Base-by-base conservation (phyloP, 2,888 invertebrate genomes). In the Drosophila ezoana region DNA sequence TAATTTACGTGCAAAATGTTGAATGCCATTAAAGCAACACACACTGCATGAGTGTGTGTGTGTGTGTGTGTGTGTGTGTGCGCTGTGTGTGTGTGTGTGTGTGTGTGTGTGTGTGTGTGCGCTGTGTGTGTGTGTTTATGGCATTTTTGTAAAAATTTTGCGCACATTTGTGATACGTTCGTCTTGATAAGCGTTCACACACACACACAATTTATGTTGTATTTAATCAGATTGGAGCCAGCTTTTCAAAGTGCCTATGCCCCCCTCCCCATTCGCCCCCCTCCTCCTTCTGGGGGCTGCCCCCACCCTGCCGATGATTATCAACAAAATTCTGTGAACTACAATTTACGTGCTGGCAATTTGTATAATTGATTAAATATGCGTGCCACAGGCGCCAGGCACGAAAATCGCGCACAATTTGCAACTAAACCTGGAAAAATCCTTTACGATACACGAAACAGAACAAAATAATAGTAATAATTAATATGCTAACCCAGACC, bases 341-440 rank as follows among this genome's bases (percentile, higher is more conserved):
- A 53, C 68, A 73, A 63, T 73, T 67, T 62, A 73, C 48, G 61
- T 69, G 66, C 59, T 53, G 52, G 85, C 82, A 79, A 87, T 89
- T 85, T 89, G 79, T 85, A 67, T 85, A 89, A 85, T 85, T 85
- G 85, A 85, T 89, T 87, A 74, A 81, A 78, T 72, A 75, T 75
- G 87, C 87, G 86, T 86, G 83, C 66, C 45, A 56, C 8, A 40
- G 43, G 38, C 43, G 13, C n/a, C 28, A 20, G 70, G 35, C 49
- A 66, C 70, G 86, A 72, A 81, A 89, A 89, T 79, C 67, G 69
- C 59, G 49, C 33, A 48, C 74, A 67, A 75, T 77, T 81, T 68
- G 57, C 58, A 33, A 52, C 51, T n/a, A 52, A 69, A 52, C 35
- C 37, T 13, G 3, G 14, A 4, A 49, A 54, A 77, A 65, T 49